These are phyloP conservation scores for Spilogale gracilis DNA, from an alignment of 2,113 vertebrate species.

Conservation along the genomic window DNA sequence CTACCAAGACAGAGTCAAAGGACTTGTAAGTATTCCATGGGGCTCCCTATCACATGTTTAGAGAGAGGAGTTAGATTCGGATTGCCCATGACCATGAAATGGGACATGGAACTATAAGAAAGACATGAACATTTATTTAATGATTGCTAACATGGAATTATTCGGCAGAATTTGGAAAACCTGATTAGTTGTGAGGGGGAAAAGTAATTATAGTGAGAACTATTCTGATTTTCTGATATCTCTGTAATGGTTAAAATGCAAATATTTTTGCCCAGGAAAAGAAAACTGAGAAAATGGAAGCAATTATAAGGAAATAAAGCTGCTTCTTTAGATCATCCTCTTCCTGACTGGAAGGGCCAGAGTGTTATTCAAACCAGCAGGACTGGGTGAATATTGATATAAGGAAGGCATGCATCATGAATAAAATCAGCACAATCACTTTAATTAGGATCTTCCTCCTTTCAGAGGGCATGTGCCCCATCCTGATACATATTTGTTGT, in stretches of 20 bases:
- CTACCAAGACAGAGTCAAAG: neutral
- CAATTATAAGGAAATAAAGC: neutral
- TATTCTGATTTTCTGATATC: neutral
- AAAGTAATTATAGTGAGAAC: neutral
- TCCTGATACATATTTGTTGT: neutral
- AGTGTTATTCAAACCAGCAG: neutral
- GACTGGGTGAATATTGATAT: neutral
- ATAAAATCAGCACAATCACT: neutral
- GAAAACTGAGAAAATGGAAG: neutral
- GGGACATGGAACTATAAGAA: neutral
- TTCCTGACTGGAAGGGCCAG: neutral
- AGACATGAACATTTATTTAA: neutral
- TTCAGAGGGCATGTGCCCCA: neutral
- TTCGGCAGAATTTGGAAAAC: neutral
- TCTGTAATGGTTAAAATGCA: neutral
- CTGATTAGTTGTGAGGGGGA: neutral
- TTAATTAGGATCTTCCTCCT: neutral
- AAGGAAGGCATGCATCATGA: neutral
- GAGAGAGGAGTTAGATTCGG: neutral
- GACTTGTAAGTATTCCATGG: neutral
- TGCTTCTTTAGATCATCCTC: neutral
- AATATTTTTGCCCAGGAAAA: neutral
- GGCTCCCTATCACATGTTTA: neutral
- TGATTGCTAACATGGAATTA: constrained; percentile 2
- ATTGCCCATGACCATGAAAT: neutral